Conservation (phyloP, 2,797 vertebrate genomes). For the Coregonus sp. region DNA sequence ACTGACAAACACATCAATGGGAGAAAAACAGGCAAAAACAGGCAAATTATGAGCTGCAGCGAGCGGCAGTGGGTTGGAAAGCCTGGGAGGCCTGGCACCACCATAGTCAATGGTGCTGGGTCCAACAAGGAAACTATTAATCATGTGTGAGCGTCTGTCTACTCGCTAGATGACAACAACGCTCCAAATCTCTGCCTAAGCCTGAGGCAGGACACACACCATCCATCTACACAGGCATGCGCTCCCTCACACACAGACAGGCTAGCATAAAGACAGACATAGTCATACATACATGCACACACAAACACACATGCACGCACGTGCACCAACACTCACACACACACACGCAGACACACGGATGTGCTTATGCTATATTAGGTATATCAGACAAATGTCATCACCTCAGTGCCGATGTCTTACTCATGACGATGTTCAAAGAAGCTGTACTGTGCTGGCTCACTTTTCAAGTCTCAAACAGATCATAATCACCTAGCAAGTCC, state of each 20-base stretch:
- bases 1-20: constrained; percentile 56
- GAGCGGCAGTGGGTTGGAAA: constrained; percentile 40
- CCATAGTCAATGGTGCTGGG: constrained; percentile 70
- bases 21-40: constrained; percentile 27
- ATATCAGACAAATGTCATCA: constrained; percentile 59
- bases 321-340: constrained; percentile 19
- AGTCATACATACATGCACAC: not conserved
- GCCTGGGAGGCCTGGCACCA: constrained; percentile 73
- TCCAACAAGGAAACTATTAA: constrained; percentile 83
- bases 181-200: constrained; percentile 72
- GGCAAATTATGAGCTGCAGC: constrained; percentile 33
- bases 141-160: constrained; percentile 81
- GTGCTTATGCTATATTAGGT: constrained; percentile 53
- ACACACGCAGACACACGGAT: constrained; percentile 40
- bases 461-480: constrained; percentile 38
- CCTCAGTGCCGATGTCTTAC: constrained; percentile 17
- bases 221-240: constrained; percentile 46
- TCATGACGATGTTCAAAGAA: constrained; percentile 41
- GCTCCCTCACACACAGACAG: constrained; percentile 12
- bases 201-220: constrained; percentile 68
- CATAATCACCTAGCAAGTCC: constrained; percentile 42
- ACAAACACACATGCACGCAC: constrained; percentile 13
- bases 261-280: not conserved
- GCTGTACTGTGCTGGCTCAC: constrained; percentile 49
- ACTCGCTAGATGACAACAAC: constrained; percentile 79